phyloP scores from a whole-genome alignment of 2,888 invertebrate genomes.

The Acleris cristana region DNA sequence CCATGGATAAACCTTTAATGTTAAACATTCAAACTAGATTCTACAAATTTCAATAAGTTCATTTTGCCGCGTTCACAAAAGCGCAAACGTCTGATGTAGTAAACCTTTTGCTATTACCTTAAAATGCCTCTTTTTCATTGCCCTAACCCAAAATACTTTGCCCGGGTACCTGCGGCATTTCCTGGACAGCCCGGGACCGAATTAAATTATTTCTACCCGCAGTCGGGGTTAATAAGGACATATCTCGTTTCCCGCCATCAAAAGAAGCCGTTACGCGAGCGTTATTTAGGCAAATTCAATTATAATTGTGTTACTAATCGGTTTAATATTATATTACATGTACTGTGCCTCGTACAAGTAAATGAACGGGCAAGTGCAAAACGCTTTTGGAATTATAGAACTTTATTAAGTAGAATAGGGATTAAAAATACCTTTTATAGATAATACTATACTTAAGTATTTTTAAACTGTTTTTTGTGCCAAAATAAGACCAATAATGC shows the following conservation, averaged over 20 bases:
- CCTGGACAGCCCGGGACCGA: constrained; percentile 30
- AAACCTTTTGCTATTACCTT: constrained; percentile 9
- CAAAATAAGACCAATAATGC: too few species aligned
- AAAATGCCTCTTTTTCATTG: constrained; percentile 18
- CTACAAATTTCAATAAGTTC: too few species aligned
- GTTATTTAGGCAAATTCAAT: constrained; percentile 35
- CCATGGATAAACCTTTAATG: too few species aligned
- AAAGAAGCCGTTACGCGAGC: constrained; percentile 38
- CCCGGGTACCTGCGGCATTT: constrained; percentile 38
- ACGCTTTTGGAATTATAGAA: too few species aligned
- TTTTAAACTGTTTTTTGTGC: too few species aligned
- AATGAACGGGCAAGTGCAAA: too few species aligned
- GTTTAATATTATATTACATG: background rate
- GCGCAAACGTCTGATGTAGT: background rate
- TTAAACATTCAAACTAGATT: too few species aligned
- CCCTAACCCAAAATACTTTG: constrained; percentile 33
- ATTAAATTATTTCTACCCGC: constrained; percentile 50
- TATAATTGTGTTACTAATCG: constrained; percentile 3
- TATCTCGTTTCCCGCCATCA: constrained; percentile 46
- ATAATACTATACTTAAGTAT: too few species aligned
- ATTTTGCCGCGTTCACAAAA: background rate
- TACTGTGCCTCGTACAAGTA: background rate
- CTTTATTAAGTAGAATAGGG: too few species aligned
- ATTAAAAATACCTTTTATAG: too few species aligned
- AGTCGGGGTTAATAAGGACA: constrained; percentile 46